phyloP scores from a whole-genome alignment of 2,113 vertebrate species.

The Carollia perspicillata region DNA sequence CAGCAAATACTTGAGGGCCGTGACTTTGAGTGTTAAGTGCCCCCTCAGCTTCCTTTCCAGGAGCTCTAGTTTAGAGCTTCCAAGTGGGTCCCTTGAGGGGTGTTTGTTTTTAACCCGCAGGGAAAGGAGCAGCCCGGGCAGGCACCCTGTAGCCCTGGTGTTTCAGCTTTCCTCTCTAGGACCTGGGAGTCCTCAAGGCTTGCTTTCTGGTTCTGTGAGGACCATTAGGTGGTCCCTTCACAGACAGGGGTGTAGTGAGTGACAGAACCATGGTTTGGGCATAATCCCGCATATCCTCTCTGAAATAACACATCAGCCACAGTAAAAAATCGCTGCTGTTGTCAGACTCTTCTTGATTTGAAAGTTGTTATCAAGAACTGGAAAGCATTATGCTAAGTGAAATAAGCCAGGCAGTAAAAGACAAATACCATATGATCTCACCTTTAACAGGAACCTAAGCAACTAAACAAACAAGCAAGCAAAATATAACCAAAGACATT shows the following conservation, averaged over 20 bases:
- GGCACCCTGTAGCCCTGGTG: neutral
- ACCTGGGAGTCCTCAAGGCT: neutral
- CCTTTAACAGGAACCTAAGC: no score
- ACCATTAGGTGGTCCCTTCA: neutral
- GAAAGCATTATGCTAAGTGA: no score
- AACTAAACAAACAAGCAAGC: no score
- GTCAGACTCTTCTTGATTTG: neutral
- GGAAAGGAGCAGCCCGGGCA: neutral
- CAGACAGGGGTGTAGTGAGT: neutral
- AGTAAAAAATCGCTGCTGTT: neutral
- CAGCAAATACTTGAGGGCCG: neutral
- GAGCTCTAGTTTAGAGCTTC: neutral
- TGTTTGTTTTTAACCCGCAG: constrained; percentile 49
- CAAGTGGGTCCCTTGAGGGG: constrained; percentile 32
- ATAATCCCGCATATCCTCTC: neutral
- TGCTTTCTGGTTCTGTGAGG: neutral
- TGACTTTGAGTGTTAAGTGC: neutral
- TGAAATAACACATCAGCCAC: neutral
- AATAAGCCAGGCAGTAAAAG: no score
- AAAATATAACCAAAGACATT: no score
- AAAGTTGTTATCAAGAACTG: neutral
- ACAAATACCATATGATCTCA: no score
- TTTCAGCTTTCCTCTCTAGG: neutral
- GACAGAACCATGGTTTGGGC: neutral
- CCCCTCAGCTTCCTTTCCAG: constrained; percentile 30